These are phyloP conservation scores for Gallinago paraguaiae DNA, from an alignment of 2,113 vertebrate genomes.

Conservation along the genomic window DNA sequence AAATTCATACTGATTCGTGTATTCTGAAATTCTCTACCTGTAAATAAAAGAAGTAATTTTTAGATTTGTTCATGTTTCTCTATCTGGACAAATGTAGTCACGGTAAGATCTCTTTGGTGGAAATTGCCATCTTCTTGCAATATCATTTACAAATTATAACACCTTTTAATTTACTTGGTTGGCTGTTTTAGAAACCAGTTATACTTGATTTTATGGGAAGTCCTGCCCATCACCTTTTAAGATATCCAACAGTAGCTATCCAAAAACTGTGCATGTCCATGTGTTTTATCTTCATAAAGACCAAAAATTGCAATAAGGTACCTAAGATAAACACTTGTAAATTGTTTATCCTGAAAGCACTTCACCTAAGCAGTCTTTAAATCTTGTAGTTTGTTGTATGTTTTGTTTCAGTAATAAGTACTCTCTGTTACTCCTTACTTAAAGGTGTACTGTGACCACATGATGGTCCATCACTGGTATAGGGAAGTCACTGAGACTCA, in stretches of 20 bases:
- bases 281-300: neutral
- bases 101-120: neutral
- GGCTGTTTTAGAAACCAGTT: neutral
- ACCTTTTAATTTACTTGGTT: neutral
- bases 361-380: neutral
- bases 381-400: neutral
- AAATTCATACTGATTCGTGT: neutral
- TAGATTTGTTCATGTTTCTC: neutral
- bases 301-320: neutral
- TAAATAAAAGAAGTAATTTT: neutral
- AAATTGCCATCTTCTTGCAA: neutral
- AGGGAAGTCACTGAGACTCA: neutral
- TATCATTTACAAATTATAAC: neutral
- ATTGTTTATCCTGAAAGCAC: neutral
- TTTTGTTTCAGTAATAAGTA: neutral
- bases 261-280: accelerated
- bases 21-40: neutral
- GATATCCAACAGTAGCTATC: neutral
- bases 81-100: neutral
- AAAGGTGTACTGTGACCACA: neutral
- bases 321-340: neutral
- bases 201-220: neutral
- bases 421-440: neutral
- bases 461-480: neutral
- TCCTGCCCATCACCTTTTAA: neutral